Evolutionary conservation across 1,140 invertebrate species (phyloP), one percentile per base, ranked within the genome.

Genomic region (Drosophila seguyi): DNA sequence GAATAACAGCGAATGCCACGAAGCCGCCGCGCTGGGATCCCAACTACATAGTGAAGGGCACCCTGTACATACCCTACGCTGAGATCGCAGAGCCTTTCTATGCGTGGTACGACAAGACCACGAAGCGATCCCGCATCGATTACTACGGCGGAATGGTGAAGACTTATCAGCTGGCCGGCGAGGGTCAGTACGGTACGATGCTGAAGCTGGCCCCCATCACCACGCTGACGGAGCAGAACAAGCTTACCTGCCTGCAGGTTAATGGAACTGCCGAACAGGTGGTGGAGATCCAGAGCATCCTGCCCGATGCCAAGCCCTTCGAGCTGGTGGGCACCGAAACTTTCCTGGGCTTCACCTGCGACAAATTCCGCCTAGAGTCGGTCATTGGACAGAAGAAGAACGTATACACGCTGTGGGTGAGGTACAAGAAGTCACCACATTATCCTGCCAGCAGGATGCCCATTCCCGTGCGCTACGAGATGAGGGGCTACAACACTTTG

Each of bases 111-210:
- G 97, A 99, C 94, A 94, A 93, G 6, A 93, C 94, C 14, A 95
- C 94, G 71, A 95, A 95, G 61, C 94, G 94, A 50, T 98, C 97
- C 55, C 95, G 98, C 63, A 98, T 99, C 74, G 98, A 99, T 93
- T 99, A 99, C 88, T 99, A 99, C 94, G 97, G 97, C 80, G 97
- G 97, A 25, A 97, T 98, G 95, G 97, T 97, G 1, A 96, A 97
- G 93, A 98, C 97, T 0, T 97, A 97, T 90, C 97, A 98, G 93
- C 86, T 97, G 14, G 93, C 94, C 2, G 91, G 94, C 3, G 79
- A 94, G n/a, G 95, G 95, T 16, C 66, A 93, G 4, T 97, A 94
- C 93, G 98, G 98, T 6, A 94, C 94, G 0, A 95, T 95, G 73
- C 94, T 97, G 22, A 98, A 99, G 95, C 93, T 99, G 42, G 97